These are phyloP conservation scores for Coilia nasus DNA, from an alignment of 2,797 vertebrate genomes.

Conservation along the genomic window DNA sequence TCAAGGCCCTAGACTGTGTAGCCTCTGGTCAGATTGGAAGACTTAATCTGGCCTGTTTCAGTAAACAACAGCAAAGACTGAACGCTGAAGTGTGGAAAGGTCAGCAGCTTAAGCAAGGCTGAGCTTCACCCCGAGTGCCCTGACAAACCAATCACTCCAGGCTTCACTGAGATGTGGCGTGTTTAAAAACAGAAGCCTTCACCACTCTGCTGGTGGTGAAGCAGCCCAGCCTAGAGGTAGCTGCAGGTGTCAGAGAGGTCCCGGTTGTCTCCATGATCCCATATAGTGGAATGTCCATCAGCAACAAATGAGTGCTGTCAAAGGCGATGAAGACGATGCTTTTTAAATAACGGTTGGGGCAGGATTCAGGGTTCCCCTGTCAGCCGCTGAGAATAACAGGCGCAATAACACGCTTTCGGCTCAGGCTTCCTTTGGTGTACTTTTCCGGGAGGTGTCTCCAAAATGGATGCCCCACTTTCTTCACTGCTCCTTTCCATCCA, in stretches of 20 bases:
- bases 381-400: neutral
- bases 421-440: neutral
- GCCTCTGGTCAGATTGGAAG: neutral
- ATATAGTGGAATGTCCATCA: neutral
- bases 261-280: neutral
- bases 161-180: neutral
- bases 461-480: slow-evolving; percentile 9
- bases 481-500: slow-evolving; percentile 18
- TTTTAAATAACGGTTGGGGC: neutral
- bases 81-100: neutral
- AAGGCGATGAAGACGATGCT: neutral
- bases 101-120: neutral
- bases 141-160: neutral
- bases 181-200: neutral
- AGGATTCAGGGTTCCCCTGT: neutral
- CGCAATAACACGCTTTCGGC: slow-evolving; percentile 7
- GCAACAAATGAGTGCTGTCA: slow-evolving; percentile 9
- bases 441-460: slow-evolving; percentile 10
- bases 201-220: neutral
- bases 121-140: neutral
- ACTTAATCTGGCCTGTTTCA: neutral
- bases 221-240: neutral
- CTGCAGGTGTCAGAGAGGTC: neutral
- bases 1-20: neutral
- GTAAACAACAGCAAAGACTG: neutral